These are phyloP conservation scores for Yponomeuta plumbellus DNA, from an alignment of 2,888 invertebrate genomes.

Conservation along the genomic window DNA sequence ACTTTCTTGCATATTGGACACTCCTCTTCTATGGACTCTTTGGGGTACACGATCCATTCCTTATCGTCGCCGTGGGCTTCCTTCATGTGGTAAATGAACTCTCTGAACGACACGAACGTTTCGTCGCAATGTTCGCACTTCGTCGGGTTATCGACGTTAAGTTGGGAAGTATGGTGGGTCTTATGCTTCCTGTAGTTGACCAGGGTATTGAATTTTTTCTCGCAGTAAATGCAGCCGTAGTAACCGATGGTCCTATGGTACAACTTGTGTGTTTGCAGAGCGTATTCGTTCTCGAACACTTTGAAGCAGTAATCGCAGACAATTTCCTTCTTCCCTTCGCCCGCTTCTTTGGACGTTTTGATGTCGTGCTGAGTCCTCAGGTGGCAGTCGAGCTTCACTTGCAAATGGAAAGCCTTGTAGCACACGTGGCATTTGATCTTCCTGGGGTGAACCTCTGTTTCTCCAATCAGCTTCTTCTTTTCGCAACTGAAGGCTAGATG, in stretches of 20 bases:
- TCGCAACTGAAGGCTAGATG: conserved; percentile 65
- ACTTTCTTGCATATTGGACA: conserved; percentile 63
- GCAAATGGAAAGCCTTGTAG: conserved; percentile 68
- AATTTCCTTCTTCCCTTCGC: conserved; percentile 45
- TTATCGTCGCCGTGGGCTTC: conserved; percentile 64
- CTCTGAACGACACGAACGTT: conserved; percentile 71
- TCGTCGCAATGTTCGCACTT: conserved; percentile 73
- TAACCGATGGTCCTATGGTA: conserved; percentile 63
- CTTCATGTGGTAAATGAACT: conserved; percentile 69
- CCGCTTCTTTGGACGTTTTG: conserved; percentile 40
- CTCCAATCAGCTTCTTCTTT: conserved; percentile 61
- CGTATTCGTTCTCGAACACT: conserved; percentile 63
- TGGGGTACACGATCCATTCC: conserved; percentile 65
- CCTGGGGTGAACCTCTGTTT: conserved; percentile 57
- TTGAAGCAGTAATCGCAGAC: conserved; percentile 70
- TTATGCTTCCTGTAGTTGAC: conserved; percentile 70
- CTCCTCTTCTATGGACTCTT: conserved; percentile 57
- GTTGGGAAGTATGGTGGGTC: conserved; percentile 59
- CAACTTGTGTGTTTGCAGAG: conserved; percentile 55
- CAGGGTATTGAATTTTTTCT: conserved; percentile 67
- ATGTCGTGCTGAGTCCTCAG: conserved; percentile 57
- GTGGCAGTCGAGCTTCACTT: conserved; percentile 70
- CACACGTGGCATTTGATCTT: conserved; percentile 64
- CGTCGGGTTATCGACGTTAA: conserved; percentile 60
- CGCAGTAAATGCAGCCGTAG: conserved; percentile 70